Conservation (phyloP, 2,797 vertebrate species). For the Ctenosaura bakeri region DNA sequence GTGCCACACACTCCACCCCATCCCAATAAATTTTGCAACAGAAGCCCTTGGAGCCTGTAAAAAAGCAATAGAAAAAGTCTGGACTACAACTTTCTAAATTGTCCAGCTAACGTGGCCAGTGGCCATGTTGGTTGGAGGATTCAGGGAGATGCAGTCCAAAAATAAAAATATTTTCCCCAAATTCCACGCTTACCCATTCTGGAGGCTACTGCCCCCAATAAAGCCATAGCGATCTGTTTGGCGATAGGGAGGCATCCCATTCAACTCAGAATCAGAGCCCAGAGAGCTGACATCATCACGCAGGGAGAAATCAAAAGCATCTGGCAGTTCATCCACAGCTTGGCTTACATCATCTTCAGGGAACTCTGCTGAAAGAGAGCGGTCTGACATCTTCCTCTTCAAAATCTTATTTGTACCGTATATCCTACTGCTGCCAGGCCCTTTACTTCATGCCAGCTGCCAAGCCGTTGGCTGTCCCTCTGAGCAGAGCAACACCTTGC, state of each 20-base stretch:
- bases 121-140: no score
- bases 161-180: no score
- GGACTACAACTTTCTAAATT: no score
- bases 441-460: slow-evolving; percentile 8
- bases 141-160: no score
- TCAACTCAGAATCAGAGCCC: slow-evolving; percentile 75
- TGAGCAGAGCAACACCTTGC: not conserved
- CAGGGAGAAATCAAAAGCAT: slow-evolving; percentile 48
- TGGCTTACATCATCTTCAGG: not conserved
- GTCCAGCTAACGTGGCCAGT: no score
- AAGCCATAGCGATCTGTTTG: slow-evolving; percentile 76
- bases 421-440: not conserved
- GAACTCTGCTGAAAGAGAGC: slow-evolving; percentile 14
- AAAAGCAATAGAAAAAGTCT: no score
- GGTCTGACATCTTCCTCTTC: not conserved
- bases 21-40: not conserved
- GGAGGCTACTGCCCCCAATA: slow-evolving; percentile 66
- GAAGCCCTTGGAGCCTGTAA: not conserved
- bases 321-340: slow-evolving; percentile 20
- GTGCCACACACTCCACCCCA: not conserved
- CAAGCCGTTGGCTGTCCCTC: not conserved
- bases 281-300: slow-evolving; percentile 75
- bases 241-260: slow-evolving; percentile 67
- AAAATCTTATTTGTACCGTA: not conserved
- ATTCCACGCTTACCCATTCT: slow-evolving; percentile 65